Percentiles rank a stretch among this genome's conserved stretches.
These are phyloP conservation scores for Sebastolobus alascanus DNA, from an alignment of 2,797 vertebrate genomes.

Conservation along the genomic window DNA sequence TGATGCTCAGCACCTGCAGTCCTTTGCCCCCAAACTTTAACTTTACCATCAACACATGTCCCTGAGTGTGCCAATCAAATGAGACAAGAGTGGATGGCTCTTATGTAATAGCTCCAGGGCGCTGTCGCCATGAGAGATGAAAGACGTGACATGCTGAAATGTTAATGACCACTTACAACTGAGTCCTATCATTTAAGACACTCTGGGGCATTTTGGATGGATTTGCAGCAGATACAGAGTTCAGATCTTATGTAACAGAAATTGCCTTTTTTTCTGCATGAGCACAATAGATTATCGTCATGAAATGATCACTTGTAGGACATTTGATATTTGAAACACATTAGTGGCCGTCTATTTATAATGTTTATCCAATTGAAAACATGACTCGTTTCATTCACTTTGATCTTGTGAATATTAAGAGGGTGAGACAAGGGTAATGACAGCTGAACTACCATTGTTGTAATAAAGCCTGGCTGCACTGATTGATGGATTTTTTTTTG, in stretches of 20 bases:
- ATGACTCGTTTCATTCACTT: slow-evolving; percentile 6
- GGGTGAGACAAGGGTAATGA: slow-evolving; percentile 1
- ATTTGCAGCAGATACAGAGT: slow-evolving; percentile 34
- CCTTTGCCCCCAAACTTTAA: slow-evolving; percentile 35
- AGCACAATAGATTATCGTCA: slow-evolving; percentile 15
- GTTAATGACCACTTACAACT: slow-evolving; percentile 72
- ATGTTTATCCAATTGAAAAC: slow-evolving; percentile 9
- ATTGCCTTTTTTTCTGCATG: slow-evolving; percentile 31
- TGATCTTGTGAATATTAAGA: slow-evolving; percentile 16
- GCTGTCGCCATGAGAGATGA: slow-evolving; percentile 57
- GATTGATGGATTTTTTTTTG: background rate
- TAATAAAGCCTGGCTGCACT: background rate
- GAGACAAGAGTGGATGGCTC: slow-evolving; percentile 34
- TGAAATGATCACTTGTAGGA: slow-evolving; percentile 22
- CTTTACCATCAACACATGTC: slow-evolving; percentile 45
- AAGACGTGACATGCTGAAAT: slow-evolving; percentile 65
- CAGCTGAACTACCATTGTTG: background rate
- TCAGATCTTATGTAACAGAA: slow-evolving; percentile 49
- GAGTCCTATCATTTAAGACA: slow-evolving; percentile 60
- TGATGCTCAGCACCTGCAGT: slow-evolving; percentile 8
- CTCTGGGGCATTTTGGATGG: slow-evolving; percentile 46
- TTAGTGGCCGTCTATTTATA: slow-evolving; percentile 39
- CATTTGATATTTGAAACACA: slow-evolving; percentile 12
- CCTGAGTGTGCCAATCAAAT: slow-evolving; percentile 54
- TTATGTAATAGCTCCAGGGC: slow-evolving; percentile 63